Evolutionary conservation across 1,140 invertebrate species (phyloP), one percentile per base, ranked within the genome.

Genomic region (Centruroides sculpturatus): DNA sequence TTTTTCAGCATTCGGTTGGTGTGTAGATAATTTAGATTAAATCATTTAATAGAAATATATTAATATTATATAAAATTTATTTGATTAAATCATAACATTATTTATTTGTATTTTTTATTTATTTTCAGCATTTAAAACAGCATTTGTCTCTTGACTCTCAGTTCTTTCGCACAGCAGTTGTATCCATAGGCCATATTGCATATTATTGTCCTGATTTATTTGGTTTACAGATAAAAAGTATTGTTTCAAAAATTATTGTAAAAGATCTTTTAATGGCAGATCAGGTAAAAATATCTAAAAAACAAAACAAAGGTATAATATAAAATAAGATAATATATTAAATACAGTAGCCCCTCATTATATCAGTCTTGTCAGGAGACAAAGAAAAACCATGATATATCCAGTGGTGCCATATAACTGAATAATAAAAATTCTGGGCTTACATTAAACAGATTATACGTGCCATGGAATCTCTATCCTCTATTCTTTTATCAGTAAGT

Each of bases 221-320:
- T 81, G 83, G 85, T 66, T 80, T 85, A 66, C 82, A 89, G 71
- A 91, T 96, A 64, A 96, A 96, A 76, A 89, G 89, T 72, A 89
- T 95, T 70, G 88, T 98, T 52, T 92, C 92, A 3, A 84, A 92
- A 76, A 88, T 92, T 77, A 89, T 98, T 71, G 92, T 97, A 1
- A 95, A 95, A 76, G 92, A 97, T 71, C 78, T 97, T 1, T 76
- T 98, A 36, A 92, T 96, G 66, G 89, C 92, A 69, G 88, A 90
- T 70, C 71, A 70, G 67, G 74, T 59, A 59, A 64, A 56, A 61
- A 58, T 48, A 47, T 55, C 35, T 34, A 35, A 6, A 34, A 47
- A 48, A 56, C 35, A 11, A 10, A 34, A 56, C n/a, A 10, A 46
- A 2, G 2, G 2, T 23, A 23, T 23, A 23, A 23, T 49, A 49